A percentile compares a stretch with the other conserved stretches of the same genome.
Conservation (phyloP, 2,113 vertebrate genomes). For the Gila orcuttii region DNA sequence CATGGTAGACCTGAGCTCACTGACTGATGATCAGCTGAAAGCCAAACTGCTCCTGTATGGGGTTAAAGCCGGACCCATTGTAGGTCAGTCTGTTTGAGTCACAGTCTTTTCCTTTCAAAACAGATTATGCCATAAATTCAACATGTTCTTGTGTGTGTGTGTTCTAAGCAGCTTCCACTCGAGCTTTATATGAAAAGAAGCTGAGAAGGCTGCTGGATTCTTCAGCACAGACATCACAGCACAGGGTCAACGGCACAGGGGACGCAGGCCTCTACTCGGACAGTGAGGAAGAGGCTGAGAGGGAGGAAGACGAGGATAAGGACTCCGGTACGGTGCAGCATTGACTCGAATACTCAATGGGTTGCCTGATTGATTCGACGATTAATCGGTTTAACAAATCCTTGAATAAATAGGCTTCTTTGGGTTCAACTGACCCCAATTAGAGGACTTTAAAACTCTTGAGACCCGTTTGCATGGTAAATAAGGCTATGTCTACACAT, state of each 20-base stretch:
- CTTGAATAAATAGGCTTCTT: not conserved
- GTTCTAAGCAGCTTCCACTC: constrained; percentile 77
- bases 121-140: not conserved
- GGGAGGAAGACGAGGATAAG: constrained; percentile 51
- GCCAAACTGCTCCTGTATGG: constrained; percentile 72
- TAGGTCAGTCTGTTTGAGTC: constrained; percentile 68
- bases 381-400: not conserved
- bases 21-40: constrained; percentile 78
- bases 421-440: not conserved
- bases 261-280: constrained; percentile 66
- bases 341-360: not conserved
- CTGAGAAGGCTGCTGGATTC: constrained; percentile 70
- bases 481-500: not conserved
- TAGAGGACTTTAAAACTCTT: not conserved
- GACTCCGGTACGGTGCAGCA: constrained; percentile 54
- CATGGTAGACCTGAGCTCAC: constrained; percentile 64
- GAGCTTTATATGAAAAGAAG: constrained; percentile 81
- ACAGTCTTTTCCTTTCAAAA: not conserved
- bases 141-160: constrained; percentile 35
- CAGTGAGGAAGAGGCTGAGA: constrained; percentile 68
- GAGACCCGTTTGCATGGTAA: not conserved
- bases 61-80: constrained; percentile 81
- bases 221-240: constrained; percentile 26
- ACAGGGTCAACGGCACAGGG: constrained; percentile 54
- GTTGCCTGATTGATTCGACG: not conserved